These are phyloP conservation scores for Hyposmocoma kahamanoa DNA, from an alignment of 1,140 invertebrate genomes.

Conservation along the genomic window DNA sequence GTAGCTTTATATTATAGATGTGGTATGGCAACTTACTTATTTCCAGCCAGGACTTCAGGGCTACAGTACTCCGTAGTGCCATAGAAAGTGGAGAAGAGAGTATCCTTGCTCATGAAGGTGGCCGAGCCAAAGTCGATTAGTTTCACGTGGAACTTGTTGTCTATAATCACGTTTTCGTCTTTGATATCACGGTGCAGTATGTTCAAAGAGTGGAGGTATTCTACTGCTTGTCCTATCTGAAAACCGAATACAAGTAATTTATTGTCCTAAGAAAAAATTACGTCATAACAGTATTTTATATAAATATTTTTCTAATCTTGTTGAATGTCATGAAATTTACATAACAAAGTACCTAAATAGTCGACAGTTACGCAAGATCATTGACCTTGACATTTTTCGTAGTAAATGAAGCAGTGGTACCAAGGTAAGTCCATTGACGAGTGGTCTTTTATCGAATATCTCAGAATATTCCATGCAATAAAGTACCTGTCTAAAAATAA, in stretches of 20 bases:
- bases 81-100: constrained; percentile 83
- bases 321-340: too few species aligned
- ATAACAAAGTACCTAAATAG: too few species aligned
- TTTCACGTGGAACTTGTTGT: constrained; percentile 83
- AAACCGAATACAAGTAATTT: constrained; percentile 12
- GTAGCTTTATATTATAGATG: too few species aligned
- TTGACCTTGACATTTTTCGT: too few species aligned
- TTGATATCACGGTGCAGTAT: constrained; percentile 85
- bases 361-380: too few species aligned
- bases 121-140: constrained; percentile 88
- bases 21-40: constrained; percentile 78
- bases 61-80: constrained; percentile 88
- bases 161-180: constrained; percentile 85
- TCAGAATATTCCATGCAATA: too few species aligned
- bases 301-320: too few species aligned
- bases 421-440: too few species aligned
- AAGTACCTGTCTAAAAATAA: constrained; percentile 83
- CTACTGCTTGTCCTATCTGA: constrained; percentile 81
- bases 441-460: too few species aligned
- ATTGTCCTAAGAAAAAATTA: too few species aligned
- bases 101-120: constrained; percentile 77
- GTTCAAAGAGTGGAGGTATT: constrained; percentile 79
- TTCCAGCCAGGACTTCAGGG: constrained; percentile 83
- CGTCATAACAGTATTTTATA: too few species aligned
- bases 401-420: too few species aligned